Base-by-base conservation (phyloP, 2,797 vertebrate genomes). In the Eulemur albifrons region DNA sequence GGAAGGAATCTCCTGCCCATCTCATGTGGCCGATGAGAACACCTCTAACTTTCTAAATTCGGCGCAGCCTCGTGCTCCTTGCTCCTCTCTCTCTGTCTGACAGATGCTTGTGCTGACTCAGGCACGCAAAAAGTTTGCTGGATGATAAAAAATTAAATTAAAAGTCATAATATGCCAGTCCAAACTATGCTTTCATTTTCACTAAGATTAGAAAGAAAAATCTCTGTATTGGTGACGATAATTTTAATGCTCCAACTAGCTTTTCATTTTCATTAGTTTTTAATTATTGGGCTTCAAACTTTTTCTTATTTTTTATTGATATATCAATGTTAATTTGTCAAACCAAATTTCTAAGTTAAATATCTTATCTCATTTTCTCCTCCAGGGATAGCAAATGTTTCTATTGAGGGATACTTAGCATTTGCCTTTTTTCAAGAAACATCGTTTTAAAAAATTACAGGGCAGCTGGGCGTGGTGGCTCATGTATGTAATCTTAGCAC, bases 21-120 rank as follows among this genome's bases (percentile, higher is more conserved):
- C 99, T 98, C 98, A 98, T 98, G 98, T 97, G 97, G 98, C 98
- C 97, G 97, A 98, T 98, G 98, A 98, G 98, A 98, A 97, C 98
- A 98, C 98, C 98, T 99, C 98, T 98, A 96, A 98, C 98, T 98
- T 98, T 98, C 99, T 99, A 99, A 98, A 98, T 99, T 98, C 98
- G 98, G 98, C 98, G 75, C 0, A 92, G 97, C 94, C 52, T 57
- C 92, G 61, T 97, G 83, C 89, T 95, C 89, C 0, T 54, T 84
- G 72, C 90, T 80, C 35, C 70, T 92, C 76, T 94, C 94, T 45
- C 32, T 65, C 69, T 40, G 52, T 54, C 69, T 43, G 59, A 84
- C 59, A 57, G n/a, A 84, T 32, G 45, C 69, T 1, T 83, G 75
- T 83, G 82, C 96, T 95, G 43, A 96, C 7, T 93, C 93, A 80